phyloP scores from a whole-genome alignment of 2,888 invertebrate genomes.

The Lordiphosa andalusiaca region DNA sequence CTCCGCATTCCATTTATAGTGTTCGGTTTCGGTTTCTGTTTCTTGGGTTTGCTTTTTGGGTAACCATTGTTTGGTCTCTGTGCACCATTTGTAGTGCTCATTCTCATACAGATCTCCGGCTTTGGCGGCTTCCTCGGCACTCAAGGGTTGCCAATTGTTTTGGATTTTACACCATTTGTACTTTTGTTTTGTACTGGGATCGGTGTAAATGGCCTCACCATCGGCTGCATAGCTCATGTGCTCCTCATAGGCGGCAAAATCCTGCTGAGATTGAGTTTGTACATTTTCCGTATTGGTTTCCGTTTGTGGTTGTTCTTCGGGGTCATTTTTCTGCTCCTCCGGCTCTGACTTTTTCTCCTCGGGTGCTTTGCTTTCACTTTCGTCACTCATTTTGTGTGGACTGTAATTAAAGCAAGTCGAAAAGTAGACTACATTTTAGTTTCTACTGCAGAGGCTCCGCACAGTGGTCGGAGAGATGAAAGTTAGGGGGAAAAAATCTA shows the following conservation, averaged over 20 bases:
- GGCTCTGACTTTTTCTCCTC: not conserved
- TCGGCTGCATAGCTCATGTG: constrained; percentile 86
- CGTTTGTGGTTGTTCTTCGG: not conserved
- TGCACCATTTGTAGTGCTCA: constrained; percentile 79
- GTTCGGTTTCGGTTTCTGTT: constrained; percentile 78
- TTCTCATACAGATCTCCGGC: constrained; percentile 77
- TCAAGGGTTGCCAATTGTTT: constrained; percentile 81
- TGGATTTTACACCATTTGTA: constrained; percentile 84
- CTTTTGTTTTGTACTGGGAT: constrained; percentile 85
- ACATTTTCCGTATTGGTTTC: constrained; percentile 16
- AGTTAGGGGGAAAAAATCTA: no score
- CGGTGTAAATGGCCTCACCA: constrained; percentile 87
- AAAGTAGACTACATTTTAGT: constrained; percentile 58
- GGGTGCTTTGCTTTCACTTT: constrained; percentile 16
- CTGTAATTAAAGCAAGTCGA: constrained; percentile 59
- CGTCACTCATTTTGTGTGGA: constrained; percentile 38
- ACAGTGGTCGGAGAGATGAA: no score
- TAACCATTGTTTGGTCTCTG: constrained; percentile 81
- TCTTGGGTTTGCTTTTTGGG: constrained; percentile 64
- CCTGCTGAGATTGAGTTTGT: constrained; percentile 39
- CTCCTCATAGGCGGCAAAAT: constrained; percentile 80
- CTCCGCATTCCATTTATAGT: constrained; percentile 83
- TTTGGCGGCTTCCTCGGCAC: constrained; percentile 76
- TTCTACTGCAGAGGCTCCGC: constrained; percentile 18
- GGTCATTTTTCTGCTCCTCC: not conserved